These are phyloP conservation scores for Heteractis magnifica DNA, from an alignment of 92 coral and sea anemone genomes.

Conservation along the genomic window DNA sequence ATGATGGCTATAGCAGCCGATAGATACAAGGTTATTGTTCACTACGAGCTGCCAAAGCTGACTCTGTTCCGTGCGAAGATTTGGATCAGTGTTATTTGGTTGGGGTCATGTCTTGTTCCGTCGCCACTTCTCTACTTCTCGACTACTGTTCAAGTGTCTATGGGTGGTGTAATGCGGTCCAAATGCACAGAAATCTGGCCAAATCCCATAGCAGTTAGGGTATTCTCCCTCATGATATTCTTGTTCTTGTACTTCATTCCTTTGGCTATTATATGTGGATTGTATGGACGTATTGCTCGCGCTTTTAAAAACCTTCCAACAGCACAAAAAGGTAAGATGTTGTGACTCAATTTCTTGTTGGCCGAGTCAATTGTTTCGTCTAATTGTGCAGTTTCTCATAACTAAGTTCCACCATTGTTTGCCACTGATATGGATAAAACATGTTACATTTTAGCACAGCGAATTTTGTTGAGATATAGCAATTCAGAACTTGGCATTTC, in stretches of 20 bases:
- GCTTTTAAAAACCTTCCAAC: conserved; percentile 54
- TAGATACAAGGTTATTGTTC: conserved; percentile 59
- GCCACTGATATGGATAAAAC: too few species aligned
- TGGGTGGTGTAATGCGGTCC: conserved; percentile 7
- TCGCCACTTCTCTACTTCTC: conserved; percentile 48
- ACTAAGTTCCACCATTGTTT: too few species aligned
- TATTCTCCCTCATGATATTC: conserved; percentile 54
- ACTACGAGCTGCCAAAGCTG: conserved; percentile 47
- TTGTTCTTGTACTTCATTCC: conserved; percentile 57
- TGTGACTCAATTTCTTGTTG: not conserved
- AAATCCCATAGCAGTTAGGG: conserved; percentile 27
- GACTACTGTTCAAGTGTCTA: conserved; percentile 9
- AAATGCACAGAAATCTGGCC: conserved; percentile 71
- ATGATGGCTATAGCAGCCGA: conserved; percentile 71
- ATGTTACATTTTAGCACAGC: too few species aligned
- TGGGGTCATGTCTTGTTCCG: conserved; percentile 38
- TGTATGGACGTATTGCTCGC: conserved; percentile 55
- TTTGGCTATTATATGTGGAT: conserved; percentile 42
- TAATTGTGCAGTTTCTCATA: too few species aligned
- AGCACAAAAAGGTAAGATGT: conserved; percentile 59
- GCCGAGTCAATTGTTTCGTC: too few species aligned
- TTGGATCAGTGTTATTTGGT: conserved; percentile 37
- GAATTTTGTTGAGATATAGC: too few species aligned
- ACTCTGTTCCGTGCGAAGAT: conserved; percentile 47
- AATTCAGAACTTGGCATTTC: too few species aligned